Evolutionary conservation across 2,888 invertebrate species (phyloP).

Genomic region (Luffia ferchaultella): DNA sequence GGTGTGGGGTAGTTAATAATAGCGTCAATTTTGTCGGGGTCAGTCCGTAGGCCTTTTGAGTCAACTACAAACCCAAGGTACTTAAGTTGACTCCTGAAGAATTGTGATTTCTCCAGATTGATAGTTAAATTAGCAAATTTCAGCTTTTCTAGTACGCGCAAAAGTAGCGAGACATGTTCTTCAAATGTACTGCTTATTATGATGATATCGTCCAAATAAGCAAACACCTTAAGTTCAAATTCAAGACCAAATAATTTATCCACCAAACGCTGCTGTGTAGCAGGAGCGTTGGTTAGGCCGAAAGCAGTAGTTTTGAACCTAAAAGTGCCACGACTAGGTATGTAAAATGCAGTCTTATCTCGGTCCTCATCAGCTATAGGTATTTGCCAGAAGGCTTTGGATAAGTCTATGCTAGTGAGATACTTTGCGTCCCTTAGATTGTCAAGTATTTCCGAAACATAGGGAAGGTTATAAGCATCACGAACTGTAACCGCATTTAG

Average conservation of each 20-base stretch:
- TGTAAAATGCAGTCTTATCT: conserved; percentile 13
- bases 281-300: too few species aligned
- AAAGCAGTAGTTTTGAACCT: too few species aligned
- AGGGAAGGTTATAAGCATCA: too few species aligned
- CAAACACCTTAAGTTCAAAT: too few species aligned
- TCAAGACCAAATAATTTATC: conserved; percentile 16
- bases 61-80: conserved; percentile 19
- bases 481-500: conserved; percentile 14
- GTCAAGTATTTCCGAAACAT: conserved; percentile 16
- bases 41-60: conserved; percentile 16
- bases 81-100: conserved; percentile 3
- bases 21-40: too few species aligned
- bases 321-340: too few species aligned
- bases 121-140: conserved; percentile 15
- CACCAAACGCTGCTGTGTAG: too few species aligned
- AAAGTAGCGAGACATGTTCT: conserved; percentile 16
- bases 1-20: too few species aligned
- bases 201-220: conserved; percentile 19
- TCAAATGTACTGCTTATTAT: conserved; percentile 14
- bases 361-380: conserved; percentile 9
- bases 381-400: conserved; percentile 9
- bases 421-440: conserved; percentile 13
- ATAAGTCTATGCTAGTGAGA: too few species aligned
- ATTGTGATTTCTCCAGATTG: conserved; percentile 12
- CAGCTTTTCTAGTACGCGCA: conserved; percentile 14